Evolutionary conservation across 1,140 invertebrate genomes (phyloP).

Genomic region (Lysiphlebus fabarum): DNA sequence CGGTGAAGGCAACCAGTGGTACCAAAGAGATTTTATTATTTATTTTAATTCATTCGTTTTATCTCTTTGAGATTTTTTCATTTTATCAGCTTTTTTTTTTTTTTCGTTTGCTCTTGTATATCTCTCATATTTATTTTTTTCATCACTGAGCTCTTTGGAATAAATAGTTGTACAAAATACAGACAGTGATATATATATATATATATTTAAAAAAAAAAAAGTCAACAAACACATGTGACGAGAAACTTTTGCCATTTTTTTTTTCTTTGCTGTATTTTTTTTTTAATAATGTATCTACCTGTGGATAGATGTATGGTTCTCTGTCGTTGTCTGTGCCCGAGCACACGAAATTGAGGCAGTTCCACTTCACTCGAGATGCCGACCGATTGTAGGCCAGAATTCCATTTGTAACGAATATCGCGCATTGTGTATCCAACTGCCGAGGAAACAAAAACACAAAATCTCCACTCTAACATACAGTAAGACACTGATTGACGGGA

Average conservation of each 20-base stretch:
- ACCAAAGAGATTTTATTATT: conserved; percentile 14
- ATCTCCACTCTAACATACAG: conserved; percentile 56
- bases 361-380: conserved; percentile 88
- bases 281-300: conserved; percentile 69
- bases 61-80: conserved; percentile 7
- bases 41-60: conserved; percentile 10
- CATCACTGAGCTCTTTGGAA: conserved; percentile 16
- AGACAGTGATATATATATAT: conserved; percentile 22
- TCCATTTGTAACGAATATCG: conserved; percentile 96
- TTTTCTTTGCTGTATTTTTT: conserved; percentile 5
- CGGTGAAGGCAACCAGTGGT: conserved; percentile 23
- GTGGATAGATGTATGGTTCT: conserved; percentile 89
- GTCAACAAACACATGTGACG: not conserved
- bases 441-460: conserved; percentile 64
- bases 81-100: conserved; percentile 11
- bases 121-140: conserved; percentile 9
- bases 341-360: conserved; percentile 91
- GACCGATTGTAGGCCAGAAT: conserved; percentile 81
- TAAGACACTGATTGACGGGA: conserved; percentile 35
- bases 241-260: conserved; percentile 6
- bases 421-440: conserved; percentile 94
- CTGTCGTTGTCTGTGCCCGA: conserved; percentile 86
- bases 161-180: conserved; percentile 10
- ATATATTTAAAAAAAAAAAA: conserved; percentile 25
- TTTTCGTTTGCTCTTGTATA: not conserved